Percentiles rank a stretch among this genome's conserved stretches.
phyloP scores from a whole-genome alignment of 2,113 vertebrate genomes.

The Equus przewalskii region DNA sequence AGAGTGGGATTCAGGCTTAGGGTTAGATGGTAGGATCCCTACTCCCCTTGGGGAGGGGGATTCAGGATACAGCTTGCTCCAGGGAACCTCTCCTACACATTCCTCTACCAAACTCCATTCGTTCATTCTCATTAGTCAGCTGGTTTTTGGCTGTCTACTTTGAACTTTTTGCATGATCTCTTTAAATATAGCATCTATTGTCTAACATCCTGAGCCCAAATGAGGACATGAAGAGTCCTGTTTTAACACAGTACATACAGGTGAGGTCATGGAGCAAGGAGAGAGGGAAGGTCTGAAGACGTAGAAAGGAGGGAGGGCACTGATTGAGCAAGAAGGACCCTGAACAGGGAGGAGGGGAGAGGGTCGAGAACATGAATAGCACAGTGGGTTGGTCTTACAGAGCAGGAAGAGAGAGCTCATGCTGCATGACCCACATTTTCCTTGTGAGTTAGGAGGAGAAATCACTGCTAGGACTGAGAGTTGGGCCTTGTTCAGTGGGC shows the following conservation, averaged over 20 bases:
- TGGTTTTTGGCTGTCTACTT: background rate
- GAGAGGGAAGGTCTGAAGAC: background rate
- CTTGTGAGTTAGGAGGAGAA: background rate
- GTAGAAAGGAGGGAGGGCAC: background rate
- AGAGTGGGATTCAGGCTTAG: background rate
- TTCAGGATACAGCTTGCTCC: background rate
- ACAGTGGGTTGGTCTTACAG: background rate
- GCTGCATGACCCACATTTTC: background rate
- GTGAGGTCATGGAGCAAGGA: background rate
- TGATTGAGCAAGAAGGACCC: background rate
- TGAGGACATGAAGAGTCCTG: background rate
- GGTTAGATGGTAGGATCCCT: background rate
- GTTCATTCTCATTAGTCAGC: background rate
- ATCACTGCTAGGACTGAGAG: background rate
- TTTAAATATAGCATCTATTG: background rate
- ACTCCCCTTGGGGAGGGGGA: background rate
- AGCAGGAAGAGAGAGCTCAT: background rate
- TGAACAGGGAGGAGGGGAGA: accelerated
- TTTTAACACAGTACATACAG: background rate
- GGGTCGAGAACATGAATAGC: accelerated
- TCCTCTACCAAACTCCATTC: background rate
- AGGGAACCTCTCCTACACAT: background rate
- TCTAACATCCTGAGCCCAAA: background rate
- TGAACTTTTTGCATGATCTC: background rate
- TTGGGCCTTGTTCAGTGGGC: background rate